Evolutionary conservation across 2,797 vertebrate species (phyloP).

Genomic region (Cottoperca gobio): DNA sequence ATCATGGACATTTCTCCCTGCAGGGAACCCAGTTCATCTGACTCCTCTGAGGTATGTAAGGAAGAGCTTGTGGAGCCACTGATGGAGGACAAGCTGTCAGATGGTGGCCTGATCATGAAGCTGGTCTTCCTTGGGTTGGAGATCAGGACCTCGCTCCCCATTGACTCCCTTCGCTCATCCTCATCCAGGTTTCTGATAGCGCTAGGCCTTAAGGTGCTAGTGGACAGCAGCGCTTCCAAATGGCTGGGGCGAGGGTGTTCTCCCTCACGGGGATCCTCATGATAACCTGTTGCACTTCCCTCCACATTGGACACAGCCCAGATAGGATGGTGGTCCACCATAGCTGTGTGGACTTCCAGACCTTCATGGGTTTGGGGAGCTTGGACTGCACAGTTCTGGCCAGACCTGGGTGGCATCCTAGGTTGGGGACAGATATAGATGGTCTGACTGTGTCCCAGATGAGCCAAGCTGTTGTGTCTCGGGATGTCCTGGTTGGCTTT

Average conservation of each 20-base stretch:
- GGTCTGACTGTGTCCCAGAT: constrained; percentile 58
- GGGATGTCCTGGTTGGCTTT: constrained; percentile 61
- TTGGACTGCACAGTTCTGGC: constrained; percentile 63
- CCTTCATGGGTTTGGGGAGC: constrained; percentile 33
- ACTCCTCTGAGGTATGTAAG: constrained; percentile 84
- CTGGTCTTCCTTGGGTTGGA: constrained; percentile 86
- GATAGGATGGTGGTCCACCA: constrained; percentile 48
- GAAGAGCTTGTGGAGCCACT: constrained; percentile 85
- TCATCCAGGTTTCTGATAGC: constrained; percentile 71
- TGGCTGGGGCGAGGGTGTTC: constrained; percentile 64
- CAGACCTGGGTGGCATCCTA: constrained; percentile 54
- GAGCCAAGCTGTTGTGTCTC: constrained; percentile 71
- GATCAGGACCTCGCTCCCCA: constrained; percentile 78
- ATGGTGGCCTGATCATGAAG: constrained; percentile 86
- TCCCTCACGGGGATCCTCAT: constrained; percentile 60
- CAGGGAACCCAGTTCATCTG: constrained; percentile 83
- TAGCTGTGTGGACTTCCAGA: constrained; percentile 37
- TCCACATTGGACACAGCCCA: constrained; percentile 56
- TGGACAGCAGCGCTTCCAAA: constrained; percentile 67
- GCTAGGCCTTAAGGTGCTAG: constrained; percentile 63
- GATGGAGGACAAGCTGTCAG: constrained; percentile 84
- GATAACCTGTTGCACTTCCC: constrained; percentile 11
- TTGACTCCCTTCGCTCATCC: constrained; percentile 80
- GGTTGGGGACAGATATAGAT: constrained; percentile 68
- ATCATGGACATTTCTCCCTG: constrained; percentile 83